Conservation (phyloP, 2,797 vertebrate species). For the Eulemur mongoz region DNA sequence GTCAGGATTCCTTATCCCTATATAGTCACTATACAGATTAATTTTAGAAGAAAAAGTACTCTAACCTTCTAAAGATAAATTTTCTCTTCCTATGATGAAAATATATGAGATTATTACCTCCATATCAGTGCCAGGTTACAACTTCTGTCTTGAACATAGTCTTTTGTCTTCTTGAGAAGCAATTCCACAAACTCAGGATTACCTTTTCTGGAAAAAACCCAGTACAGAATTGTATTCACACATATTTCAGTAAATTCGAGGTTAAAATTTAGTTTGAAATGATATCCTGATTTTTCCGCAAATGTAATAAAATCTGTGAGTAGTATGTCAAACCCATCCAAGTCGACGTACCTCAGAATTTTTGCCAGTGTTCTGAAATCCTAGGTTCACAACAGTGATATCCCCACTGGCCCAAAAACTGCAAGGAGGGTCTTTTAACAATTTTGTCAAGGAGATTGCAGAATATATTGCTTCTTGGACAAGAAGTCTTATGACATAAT, state of each 20-base stretch:
- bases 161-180: slow-evolving; percentile 80
- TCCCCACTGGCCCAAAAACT: slow-evolving; percentile 76
- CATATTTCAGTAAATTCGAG: slow-evolving; percentile 81
- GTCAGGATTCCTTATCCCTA: neutral
- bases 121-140: slow-evolving; percentile 78
- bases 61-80: neutral
- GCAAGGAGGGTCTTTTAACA: slow-evolving; percentile 67
- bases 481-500: slow-evolving; percentile 66
- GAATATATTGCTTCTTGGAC: slow-evolving; percentile 76
- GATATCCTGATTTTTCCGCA: slow-evolving; percentile 73
- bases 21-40: neutral
- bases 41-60: neutral
- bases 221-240: slow-evolving; percentile 82
- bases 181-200: slow-evolving; percentile 79
- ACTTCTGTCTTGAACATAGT: slow-evolving; percentile 77
- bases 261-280: slow-evolving; percentile 71
- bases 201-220: slow-evolving; percentile 79
- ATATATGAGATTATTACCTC: slow-evolving; percentile 72
- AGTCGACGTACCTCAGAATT: slow-evolving; percentile 70
- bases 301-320: slow-evolving; percentile 81
- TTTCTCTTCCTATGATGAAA: slow-evolving; percentile 39
- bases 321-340: slow-evolving; percentile 76
- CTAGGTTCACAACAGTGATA: slow-evolving; percentile 78
- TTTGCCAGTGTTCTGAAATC: slow-evolving; percentile 77
- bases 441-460: slow-evolving; percentile 77